These are phyloP conservation scores for Timema cristinae DNA, from an alignment of 2,888 invertebrate genomes.

Conservation along the genomic window DNA sequence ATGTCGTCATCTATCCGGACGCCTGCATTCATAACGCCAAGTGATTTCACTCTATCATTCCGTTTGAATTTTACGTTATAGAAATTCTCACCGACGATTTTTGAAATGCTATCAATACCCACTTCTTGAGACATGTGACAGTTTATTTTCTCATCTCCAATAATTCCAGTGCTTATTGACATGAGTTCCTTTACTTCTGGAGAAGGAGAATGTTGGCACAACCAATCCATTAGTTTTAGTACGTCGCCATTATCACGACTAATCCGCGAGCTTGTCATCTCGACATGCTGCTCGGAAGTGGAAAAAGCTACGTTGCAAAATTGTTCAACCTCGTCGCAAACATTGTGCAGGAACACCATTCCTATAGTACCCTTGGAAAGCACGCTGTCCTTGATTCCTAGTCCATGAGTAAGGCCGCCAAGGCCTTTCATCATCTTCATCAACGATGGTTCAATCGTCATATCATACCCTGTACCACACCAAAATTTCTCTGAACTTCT, in stretches of 20 bases:
- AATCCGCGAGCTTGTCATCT: not conserved
- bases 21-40: not conserved
- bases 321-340: too few relatives aligned
- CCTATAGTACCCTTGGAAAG: not conserved
- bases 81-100: not conserved
- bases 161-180: too few relatives aligned
- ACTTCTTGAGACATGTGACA: not conserved
- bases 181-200: too few relatives aligned
- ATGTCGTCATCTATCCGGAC: not conserved
- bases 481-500: slow-evolving; percentile 13
- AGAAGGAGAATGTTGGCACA: not conserved
- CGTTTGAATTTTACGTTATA: too few relatives aligned
- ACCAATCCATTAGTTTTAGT: not conserved
- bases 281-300: slow-evolving; percentile 12
- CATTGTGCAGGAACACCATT: not conserved
- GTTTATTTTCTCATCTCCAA: not conserved
- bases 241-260: not conserved
- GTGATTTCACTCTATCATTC: not conserved
- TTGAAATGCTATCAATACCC: not conserved
- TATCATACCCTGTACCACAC: slow-evolving; percentile 15
- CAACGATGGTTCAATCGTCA: slow-evolving; percentile 19
- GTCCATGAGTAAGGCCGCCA: slow-evolving; percentile 12
- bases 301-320: not conserved
- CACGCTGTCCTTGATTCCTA: not conserved
- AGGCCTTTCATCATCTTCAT: slow-evolving; percentile 18